Base-by-base conservation (phyloP, 1,140 invertebrate genomes). In the Gonioctena quinquepunctata region DNA sequence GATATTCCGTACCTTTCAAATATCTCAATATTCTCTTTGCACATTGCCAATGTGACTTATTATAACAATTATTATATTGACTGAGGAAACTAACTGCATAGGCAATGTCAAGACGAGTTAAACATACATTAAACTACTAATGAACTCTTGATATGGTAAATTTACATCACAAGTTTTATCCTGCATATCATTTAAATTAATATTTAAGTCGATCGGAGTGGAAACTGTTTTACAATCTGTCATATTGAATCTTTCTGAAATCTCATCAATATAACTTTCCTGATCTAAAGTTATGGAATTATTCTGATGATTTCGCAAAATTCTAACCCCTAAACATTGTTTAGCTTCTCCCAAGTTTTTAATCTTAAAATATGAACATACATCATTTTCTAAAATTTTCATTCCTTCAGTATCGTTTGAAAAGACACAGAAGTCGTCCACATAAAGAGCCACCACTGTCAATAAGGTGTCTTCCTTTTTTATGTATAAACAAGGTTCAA, bases 21-120 rank as follows among this genome's bases (percentile, higher is more conserved):
- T 85, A 75, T n/a, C 25, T 57, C 6, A 87, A 77, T 76, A 85
- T 78, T 73, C 84, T 83, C 81, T 83, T 85, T 70, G 71, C 83
- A 84, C 68, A 79, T 68, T 77, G 84, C 79, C 73, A 80, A 72
- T 50, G 81, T 77, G 68, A 83, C 85, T 77, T 79, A 82, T 73
- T 75, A 57, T 62, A 79, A 28, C 25, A 49, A n/a, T 75, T 77
- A 27, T 77, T 80, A 70, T 77, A 83, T 67, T 81, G 79, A 56
- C 78, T 80, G 16, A 83, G 54, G n/a, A 74, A 66, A 62, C 70
- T 77, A 0, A 83, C 79, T 26, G 79, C 73, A 77, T 74, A 83
- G 3, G 79, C 54, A 22, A 85, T 83, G 72, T 86, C 84, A 42
- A 84, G 85, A 60, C 86, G 69, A 4, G 84, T 85, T 1, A 76